A percentile compares a stretch with the other conserved stretches of the same genome.
These are phyloP conservation scores for Gonatopus flavifemur DNA, from an alignment of 1,140 invertebrate genomes.

Conservation along the genomic window DNA sequence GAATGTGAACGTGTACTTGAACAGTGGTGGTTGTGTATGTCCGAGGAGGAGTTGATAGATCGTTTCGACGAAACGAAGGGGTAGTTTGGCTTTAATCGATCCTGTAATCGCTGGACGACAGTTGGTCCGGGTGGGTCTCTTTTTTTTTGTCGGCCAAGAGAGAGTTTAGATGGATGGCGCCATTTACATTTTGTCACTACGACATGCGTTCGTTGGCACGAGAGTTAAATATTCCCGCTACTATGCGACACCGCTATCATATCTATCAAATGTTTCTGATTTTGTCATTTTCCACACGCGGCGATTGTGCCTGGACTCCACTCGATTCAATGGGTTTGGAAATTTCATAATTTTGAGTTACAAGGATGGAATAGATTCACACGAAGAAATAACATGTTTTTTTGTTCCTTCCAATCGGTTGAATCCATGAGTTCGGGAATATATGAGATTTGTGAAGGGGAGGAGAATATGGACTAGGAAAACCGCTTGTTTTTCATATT, in stretches of 20 bases:
- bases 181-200: conserved; percentile 61
- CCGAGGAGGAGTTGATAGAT: conserved; percentile 59
- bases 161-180: conserved; percentile 57
- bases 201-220: conserved; percentile 56
- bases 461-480: conserved; percentile 16
- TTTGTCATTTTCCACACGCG: no score
- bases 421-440: conserved; percentile 1
- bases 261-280: no score
- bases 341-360: no score
- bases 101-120: conserved; percentile 57
- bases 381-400: no score
- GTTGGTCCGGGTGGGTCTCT: conserved; percentile 54
- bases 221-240: no score
- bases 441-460: not conserved
- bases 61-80: conserved; percentile 55
- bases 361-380: no score
- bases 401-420: no score
- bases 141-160: conserved; percentile 57
- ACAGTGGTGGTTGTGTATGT: no score
- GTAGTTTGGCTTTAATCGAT: conserved; percentile 59
- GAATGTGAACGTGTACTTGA: no score
- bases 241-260: conserved; percentile 47
- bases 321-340: no score
- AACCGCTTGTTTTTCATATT: conserved; percentile 36
- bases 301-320: no score